Base-by-base conservation (phyloP, 1,140 invertebrate species). In the Papilio polytes region DNA sequence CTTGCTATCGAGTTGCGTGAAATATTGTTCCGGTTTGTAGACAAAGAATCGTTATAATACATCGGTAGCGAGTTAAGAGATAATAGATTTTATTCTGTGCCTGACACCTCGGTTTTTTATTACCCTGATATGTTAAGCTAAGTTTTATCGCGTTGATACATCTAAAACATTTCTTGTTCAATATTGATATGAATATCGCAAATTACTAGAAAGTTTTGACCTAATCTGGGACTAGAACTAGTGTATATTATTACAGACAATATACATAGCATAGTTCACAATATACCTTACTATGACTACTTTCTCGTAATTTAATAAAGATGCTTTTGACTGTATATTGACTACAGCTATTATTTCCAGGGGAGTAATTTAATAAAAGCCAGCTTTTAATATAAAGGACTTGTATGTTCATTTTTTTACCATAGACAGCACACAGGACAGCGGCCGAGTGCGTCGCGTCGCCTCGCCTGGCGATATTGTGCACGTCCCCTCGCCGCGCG, bases 1-100 rank as follows among this genome's bases (percentile, higher is more conserved):
- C 84, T 85, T 82, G 86, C 85, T 87, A 88, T 86, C 87, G 88
- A 90, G 88, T 89, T 88, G 89, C 88, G 89, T 92, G 88, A 94
- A 91, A 93, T 94, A 94, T 91, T 85, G 91, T 78, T 73, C 85
- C 81, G 87, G 89, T 90, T 90, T 92, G 89, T 92, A 76, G 74
- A 76, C 41, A 76, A 76, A 76, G 74, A 76, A 76, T 76, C 13
- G 72, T 73, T 46, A 70, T 73, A 73, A 73, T 73, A 44, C n/a
- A 44, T 44, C 31, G 72, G 72, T 73, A 73, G 72, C 15, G 41
- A 18, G 44, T 41, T 41, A 46, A 73, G 63, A 26, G 63, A 31
- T 70, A 70, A 70, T 70, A 70, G 26, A 70, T 31, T 36, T 36
- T 70, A 70, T 70, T 41, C 0, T 70, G 9, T 12, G 20, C n/a